Evolutionary conservation across 2,888 invertebrate genomes (phyloP).

Genomic region (Hemithea aestivaria): DNA sequence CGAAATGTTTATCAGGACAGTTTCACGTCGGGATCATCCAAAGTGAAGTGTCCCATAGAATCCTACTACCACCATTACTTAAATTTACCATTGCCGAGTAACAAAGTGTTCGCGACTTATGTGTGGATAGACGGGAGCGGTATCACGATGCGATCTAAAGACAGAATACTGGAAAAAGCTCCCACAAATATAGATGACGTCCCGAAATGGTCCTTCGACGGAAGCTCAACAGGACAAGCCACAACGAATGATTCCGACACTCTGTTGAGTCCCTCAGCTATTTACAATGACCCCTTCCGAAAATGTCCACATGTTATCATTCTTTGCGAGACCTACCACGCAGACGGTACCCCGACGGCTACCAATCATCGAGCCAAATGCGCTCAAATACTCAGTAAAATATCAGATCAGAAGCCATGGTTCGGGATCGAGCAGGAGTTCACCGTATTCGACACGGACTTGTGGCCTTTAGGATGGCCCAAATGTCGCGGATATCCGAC

Average conservation of each 20-base stretch:
- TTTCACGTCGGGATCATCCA: conserved; percentile 37
- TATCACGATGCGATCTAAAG: conserved; percentile 83
- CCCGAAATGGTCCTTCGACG: conserved; percentile 95
- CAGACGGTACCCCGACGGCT: conserved; percentile 85
- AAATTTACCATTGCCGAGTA: conserved; percentile 73
- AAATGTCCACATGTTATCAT: conserved; percentile 91
- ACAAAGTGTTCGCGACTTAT: conserved; percentile 83
- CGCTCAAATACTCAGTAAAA: conserved; percentile 74
- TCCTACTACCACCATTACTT: conserved; percentile 49
- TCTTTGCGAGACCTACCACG: conserved; percentile 89
- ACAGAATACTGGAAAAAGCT: conserved; percentile 80
- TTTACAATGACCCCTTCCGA: conserved; percentile 95
- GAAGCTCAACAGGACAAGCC: conserved; percentile 95
- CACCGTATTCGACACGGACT: conserved; percentile 89
- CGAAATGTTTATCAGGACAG: conserved; percentile 30
- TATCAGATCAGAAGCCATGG: conserved; percentile 85
- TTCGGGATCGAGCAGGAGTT: conserved; percentile 97
- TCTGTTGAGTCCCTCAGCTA: conserved; percentile 90
- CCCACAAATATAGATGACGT: conserved; percentile 73
- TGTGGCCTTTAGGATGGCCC: conserved; percentile 95
- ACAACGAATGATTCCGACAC: conserved; percentile 91
- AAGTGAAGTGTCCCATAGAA: conserved; percentile 36
- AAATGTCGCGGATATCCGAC: conserved; percentile 92
- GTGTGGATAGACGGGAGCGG: conserved; percentile 91
- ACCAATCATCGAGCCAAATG: conserved; percentile 86